Conservation (phyloP, 2,113 vertebrate genomes). For the Solea solea region DNA sequence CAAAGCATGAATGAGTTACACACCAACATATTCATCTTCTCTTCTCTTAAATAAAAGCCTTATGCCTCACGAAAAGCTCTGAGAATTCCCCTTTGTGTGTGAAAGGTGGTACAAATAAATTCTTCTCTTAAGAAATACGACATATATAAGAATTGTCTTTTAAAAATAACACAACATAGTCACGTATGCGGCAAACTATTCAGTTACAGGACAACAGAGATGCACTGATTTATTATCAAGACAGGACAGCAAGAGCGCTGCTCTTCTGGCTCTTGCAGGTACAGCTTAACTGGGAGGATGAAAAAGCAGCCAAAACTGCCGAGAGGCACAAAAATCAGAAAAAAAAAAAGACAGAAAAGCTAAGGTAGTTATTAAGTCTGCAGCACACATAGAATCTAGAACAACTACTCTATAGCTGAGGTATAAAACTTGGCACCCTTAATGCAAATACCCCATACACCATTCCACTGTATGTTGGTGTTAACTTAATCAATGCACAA, state of each 20-base stretch:
- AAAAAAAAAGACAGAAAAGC: background rate
- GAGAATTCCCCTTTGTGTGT: background rate
- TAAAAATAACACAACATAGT: background rate
- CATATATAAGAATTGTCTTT: background rate
- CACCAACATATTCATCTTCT: background rate
- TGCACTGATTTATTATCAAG: slow-evolving; percentile 26
- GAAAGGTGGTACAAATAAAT: background rate
- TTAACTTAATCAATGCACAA: background rate
- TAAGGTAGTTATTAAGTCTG: background rate
- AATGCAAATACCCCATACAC: no score
- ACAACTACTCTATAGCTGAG: background rate
- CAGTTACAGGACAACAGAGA: slow-evolving; percentile 27
- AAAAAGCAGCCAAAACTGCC: background rate
- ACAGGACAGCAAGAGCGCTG: background rate
- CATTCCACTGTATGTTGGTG: background rate
- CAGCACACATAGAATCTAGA: background rate
- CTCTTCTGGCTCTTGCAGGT: slow-evolving; percentile 31
- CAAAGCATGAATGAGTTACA: background rate
- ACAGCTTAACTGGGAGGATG: background rate
- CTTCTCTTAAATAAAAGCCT: background rate
- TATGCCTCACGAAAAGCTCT: background rate
- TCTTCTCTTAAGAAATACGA: background rate
- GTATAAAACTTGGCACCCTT: no score
- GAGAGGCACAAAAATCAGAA: background rate
- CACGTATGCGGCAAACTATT: background rate